Base-by-base conservation (phyloP, 64 coral and sea anemone species). In the Dendronephthya gigantea region DNA sequence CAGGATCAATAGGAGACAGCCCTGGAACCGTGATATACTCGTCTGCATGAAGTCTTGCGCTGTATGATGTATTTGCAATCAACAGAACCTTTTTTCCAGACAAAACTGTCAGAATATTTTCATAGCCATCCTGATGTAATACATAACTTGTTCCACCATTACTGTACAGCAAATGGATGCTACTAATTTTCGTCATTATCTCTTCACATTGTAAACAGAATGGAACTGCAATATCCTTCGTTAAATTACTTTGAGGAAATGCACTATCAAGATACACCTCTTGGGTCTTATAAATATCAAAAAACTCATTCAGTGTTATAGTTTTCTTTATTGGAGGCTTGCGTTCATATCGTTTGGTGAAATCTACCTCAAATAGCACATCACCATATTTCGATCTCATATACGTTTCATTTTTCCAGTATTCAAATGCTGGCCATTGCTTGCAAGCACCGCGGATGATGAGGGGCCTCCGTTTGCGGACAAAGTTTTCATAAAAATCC, bases 71-170 rank as follows among this genome's bases (percentile, higher is more conserved):
- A 51, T 93, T 89, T 0, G 95, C 92, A 13, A 98, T 92, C 12
- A 98, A 86, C 7, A 98, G 39, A 62, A 91, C 92, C 74, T 98
- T 98, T 49, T 83, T 93, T 10, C 95, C 95, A 2, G 95, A 82
- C 32, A 98, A 83, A 0, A 98, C 25, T 34, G 91, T 98, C 16
- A 98, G 50, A 9, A 98, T 65, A 55, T 98, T 98, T 74, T 98
- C 95, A 86, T 98, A 98, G 4, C 92, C 95, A 86, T 98, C 95
- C 49, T 91, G 89, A 49, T 98, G 95, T 32, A 90, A 86, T 49
- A 92, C 93, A 19, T 92, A 98, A 51, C 95, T 98, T 39, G 95
- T 98, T 2, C 90, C 90, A 50, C 95, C 95, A 87, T 88, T 98
- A 23, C 95, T 98, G 49, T 91, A 98, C 2, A 98, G 62, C 40